Percentiles rank a stretch among this genome's conserved stretches.
Conservation (phyloP, 2,888 invertebrate genomes). For the Dinocampus coccinellae region DNA sequence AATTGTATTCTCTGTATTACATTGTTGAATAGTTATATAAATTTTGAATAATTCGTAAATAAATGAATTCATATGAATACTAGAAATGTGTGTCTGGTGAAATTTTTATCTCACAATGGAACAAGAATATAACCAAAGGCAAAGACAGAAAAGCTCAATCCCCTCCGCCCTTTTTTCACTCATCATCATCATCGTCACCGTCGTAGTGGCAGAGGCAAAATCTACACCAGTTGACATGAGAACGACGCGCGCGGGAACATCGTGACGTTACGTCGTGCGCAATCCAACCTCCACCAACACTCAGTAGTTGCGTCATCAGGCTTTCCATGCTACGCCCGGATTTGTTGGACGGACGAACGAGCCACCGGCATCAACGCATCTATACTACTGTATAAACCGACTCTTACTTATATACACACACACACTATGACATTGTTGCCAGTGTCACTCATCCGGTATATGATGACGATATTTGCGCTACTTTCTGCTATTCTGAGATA, state of each 20-base stretch:
- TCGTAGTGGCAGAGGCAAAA: not conserved
- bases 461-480: conserved; percentile 29
- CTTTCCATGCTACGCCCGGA: conserved; percentile 54
- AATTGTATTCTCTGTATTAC: too few species aligned
- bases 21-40: too few species aligned
- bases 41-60: not conserved
- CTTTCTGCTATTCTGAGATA: not conserved
- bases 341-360: conserved; percentile 45
- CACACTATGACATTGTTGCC: conserved; percentile 31
- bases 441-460: conserved; percentile 37
- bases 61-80: not conserved
- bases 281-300: conserved; percentile 51
- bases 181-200: not conserved
- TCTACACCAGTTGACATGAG: conserved; percentile 5
- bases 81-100: not conserved
- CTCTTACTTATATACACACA: conserved; percentile 18
- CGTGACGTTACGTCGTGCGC: conserved; percentile 51
- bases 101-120: not conserved
- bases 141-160: not conserved
- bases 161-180: not conserved
- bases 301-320: conserved; percentile 57
- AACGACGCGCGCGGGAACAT: conserved; percentile 46
- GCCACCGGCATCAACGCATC: conserved; percentile 38
- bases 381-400: conserved; percentile 18
- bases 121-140: not conserved